Evolutionary conservation across 2,797 vertebrate genomes (phyloP), one percentile per base, ranked within the genome.

Genomic region (Lithobates pipiens): DNA sequence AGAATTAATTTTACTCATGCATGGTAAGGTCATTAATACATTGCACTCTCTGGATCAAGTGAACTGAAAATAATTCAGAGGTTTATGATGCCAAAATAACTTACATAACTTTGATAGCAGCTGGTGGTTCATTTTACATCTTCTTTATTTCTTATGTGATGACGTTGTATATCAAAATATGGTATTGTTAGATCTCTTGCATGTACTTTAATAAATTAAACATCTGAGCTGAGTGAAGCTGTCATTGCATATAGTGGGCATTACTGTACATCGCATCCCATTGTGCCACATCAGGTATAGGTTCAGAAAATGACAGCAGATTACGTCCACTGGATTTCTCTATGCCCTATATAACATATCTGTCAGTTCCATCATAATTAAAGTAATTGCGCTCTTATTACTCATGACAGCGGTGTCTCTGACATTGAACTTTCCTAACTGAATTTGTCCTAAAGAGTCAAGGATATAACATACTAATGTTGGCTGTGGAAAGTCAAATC

Each of bases 341-440:
- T 67, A 63, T 65, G 85, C 61, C 85, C 50, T 46, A 25, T 77
- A 65, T 72, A 86, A 77, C 39, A 61, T 73, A 65, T 82, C 85
- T 82, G 85, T 82, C 85, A 82, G 25, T 82, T 86, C 79, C 65
- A 86, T 86, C 36, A 77, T 77, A 32, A 77, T 77, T 77, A 82
- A 34, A 81, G 39, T 72, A 86, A 77, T 54, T 72, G 44, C 18
- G 23, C 2, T 46, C 36, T 11, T 54, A 77, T 71, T 86, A 44
- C 6, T 71, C 63, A 57, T 86, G 85, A 72, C 85, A 82, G 74
- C 67, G 15, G 39, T 77, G 79, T 72, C 73, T 86, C 5, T 72
- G 76, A 57, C 73, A 61, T 76, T 82, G 67, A 42, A 36, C 46
- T 71, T 80, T 72, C 36, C 46, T 82, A 86, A 86, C 71, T 39